Evolutionary conservation across 2,113 vertebrate genomes (phyloP).

Genomic region (Procapra przewalskii): DNA sequence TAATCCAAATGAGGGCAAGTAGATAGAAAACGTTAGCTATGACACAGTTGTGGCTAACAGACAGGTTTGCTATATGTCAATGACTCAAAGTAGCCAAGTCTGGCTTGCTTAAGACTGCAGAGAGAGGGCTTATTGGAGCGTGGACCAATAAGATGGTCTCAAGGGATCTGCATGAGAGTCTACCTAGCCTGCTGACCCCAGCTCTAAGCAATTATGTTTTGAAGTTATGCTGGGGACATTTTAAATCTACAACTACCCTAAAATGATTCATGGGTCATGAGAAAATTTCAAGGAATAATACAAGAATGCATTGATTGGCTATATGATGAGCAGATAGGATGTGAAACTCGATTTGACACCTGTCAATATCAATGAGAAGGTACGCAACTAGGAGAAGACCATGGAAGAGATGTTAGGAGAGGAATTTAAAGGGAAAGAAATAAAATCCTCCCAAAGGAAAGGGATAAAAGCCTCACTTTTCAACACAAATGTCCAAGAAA

Average conservation of each 20-base stretch:
- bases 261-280: neutral
- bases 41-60: neutral
- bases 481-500: neutral
- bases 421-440: conserved; percentile 23
- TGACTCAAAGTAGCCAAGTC: neutral
- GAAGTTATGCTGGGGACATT: neutral
- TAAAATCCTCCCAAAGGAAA: neutral
- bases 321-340: neutral
- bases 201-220: neutral
- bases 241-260: neutral
- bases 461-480: conserved; percentile 9
- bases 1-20: neutral
- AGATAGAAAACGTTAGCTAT: neutral
- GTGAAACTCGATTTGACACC: neutral
- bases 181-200: neutral
- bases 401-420: neutral
- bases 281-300: neutral
- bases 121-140: neutral
- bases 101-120: neutral
- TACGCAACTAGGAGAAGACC: neutral
- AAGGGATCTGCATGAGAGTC: neutral
- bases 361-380: conserved; percentile 10
- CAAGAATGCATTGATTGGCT: neutral
- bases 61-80: neutral
- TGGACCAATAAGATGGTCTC: neutral